Percentiles rank a stretch among this genome's conserved stretches.
Conservation (phyloP, 2,113 vertebrate species). For the Solenodon paradoxus region DNA sequence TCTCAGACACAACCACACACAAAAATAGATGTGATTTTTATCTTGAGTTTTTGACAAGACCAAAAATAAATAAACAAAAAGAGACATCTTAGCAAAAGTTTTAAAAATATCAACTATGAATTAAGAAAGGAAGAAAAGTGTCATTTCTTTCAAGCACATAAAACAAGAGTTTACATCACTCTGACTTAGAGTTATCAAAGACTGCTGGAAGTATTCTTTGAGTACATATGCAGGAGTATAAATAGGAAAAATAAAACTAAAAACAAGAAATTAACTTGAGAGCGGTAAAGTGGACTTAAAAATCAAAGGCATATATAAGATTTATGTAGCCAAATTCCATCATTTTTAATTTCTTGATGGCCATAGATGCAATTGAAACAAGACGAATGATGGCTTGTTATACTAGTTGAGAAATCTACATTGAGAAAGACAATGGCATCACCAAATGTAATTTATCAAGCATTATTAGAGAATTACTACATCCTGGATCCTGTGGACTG, state of each 20-base stretch:
- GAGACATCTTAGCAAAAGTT: not conserved
- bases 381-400: not conserved
- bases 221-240: not conserved
- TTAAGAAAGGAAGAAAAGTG: not conserved
- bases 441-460: not conserved
- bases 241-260: not conserved
- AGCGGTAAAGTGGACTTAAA: not conserved
- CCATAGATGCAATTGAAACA: not conserved
- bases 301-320: not conserved
- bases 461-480: not conserved
- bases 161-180: not conserved
- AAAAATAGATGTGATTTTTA: not conserved
- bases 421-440: not conserved
- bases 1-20: not conserved
- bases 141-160: constrained; percentile 9
- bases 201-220: no score
- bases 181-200: not conserved
- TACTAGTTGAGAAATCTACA: not conserved
- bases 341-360: not conserved
- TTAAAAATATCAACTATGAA: not conserved
- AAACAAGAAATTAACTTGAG: not conserved
- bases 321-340: not conserved
- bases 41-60: not conserved
- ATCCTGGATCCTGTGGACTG: not conserved
- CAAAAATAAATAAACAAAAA: constrained; percentile 9